Evolutionary conservation across 2,888 invertebrate species (phyloP), one percentile per base, ranked within the genome.

Genomic region (Drosophila lutescens): DNA sequence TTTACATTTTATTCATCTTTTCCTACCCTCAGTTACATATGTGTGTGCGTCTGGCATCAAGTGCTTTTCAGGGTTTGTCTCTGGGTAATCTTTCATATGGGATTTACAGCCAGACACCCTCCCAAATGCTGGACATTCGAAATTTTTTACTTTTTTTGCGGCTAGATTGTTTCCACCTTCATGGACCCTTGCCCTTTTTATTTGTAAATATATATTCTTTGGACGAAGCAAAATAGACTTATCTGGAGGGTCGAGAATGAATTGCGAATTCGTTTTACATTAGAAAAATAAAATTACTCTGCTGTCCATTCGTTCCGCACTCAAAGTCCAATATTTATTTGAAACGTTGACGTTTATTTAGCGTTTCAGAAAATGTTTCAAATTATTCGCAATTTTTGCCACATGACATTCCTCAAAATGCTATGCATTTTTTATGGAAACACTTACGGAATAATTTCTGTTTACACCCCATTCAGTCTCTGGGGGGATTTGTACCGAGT

Each of bases 11-110:
- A 83, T 83, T 80, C 84, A 77, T 74, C 75, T 89, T 88, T 86
- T 86, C 47, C 41, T 15, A 61, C 46, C 56, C 58, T 41, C 47
- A 32, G n/a, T n/a, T n/a, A n/a, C 6, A 7, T 43, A 20, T 40
- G 13, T 46, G 17, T 60, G 43, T 72, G 49, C 57, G 63, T 72
- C 67, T 62, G 62, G 49, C 62, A 65, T 62, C 62, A 65, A 62
- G 62, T 63, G 67, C 40, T 46, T 41, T 59, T 20, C 44, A 3
- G 65, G 32, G 60, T 65, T 78, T 79, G 78, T 77, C 75, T 78
- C 77, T 70, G 81, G 66, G 88, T 86, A 90, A 90, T 90, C 90
- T 91, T 89, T 90, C 89, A 90, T 88, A 79, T 75, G 85, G 91
- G 90, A 90, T 90, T 90, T 90, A 70, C 90, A 88, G 80, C 77